Conservation (phyloP, 1,140 invertebrate species). For the Penaeus indicus region DNA sequence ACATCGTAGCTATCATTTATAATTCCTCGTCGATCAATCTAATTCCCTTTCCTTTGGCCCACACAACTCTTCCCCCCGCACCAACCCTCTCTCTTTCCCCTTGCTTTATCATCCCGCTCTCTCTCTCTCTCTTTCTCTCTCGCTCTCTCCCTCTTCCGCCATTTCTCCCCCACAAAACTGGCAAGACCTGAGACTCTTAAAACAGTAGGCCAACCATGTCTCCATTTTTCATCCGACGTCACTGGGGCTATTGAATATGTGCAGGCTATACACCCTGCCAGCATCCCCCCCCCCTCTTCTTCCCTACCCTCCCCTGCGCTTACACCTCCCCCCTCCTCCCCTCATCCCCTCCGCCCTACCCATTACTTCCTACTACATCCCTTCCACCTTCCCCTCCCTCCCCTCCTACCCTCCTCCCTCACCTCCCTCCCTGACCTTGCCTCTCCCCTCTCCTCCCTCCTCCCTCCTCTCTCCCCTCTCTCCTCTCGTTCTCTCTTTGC, state of each 20-base stretch:
- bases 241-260: conserved; percentile 10
- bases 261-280: neutral
- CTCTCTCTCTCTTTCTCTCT: neutral
- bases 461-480: too few relatives aligned
- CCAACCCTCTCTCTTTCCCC: neutral
- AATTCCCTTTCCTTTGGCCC: too few relatives aligned
- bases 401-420: neutral
- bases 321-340: too few relatives aligned
- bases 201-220: conserved; percentile 11
- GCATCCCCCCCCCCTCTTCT: neutral
- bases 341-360: too few relatives aligned
- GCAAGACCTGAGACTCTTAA: neutral
- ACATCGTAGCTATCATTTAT: too few relatives aligned
- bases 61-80: too few relatives aligned
- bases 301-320: neutral
- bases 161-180: neutral
- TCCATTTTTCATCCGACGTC: conserved; percentile 14
- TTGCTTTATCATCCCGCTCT: too few relatives aligned
- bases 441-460: too few relatives aligned
- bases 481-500: neutral
- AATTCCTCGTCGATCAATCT: too few relatives aligned
- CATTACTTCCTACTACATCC: too few relatives aligned
- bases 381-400: too few relatives aligned
- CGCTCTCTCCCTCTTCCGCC: neutral
- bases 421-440: too few relatives aligned